These are phyloP conservation scores for Xyliphius kryptos DNA, from an alignment of 2,113 vertebrate species.

Conservation along the genomic window DNA sequence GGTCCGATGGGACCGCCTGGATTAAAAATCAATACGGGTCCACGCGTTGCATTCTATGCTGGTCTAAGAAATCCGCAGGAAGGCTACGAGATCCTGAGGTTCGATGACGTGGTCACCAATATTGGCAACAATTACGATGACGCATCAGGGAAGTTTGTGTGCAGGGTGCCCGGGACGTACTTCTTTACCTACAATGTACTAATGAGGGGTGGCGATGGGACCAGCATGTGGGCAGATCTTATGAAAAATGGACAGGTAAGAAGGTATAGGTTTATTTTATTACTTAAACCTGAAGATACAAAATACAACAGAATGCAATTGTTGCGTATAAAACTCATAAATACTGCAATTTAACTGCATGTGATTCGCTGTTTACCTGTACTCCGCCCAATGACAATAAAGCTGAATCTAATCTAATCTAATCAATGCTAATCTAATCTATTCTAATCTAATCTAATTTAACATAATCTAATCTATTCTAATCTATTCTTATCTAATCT, in stretches of 20 bases:
- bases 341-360: too few species aligned
- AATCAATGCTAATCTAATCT: too few species aligned
- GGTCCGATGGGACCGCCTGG: slow-evolving; percentile 79
- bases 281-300: too few species aligned
- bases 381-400: too few species aligned
- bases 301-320: too few species aligned
- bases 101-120: slow-evolving; percentile 96
- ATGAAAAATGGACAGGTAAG: slow-evolving; percentile 94
- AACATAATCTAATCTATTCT: too few species aligned
- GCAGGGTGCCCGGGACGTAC: slow-evolving; percentile 91
- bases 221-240: slow-evolving; percentile 98
- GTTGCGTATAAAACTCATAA: too few species aligned
- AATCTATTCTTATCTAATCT: too few species aligned
- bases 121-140: slow-evolving; percentile 90
- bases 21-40: slow-evolving; percentile 72
- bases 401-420: too few species aligned
- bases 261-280: too few species aligned
- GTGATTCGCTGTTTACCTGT: too few species aligned
- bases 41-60: slow-evolving; percentile 89
- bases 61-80: slow-evolving; percentile 95
- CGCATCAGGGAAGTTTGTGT: slow-evolving; percentile 87
- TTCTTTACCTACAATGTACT: slow-evolving; percentile 91
- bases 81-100: slow-evolving; percentile 91
- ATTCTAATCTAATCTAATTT: too few species aligned
- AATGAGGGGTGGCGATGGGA: slow-evolving; percentile 65